Percentiles rank a stretch among this genome's conserved stretches.
These are phyloP conservation scores for Myzus persicae DNA, from an alignment of 1,140 invertebrate species.

Conservation along the genomic window DNA sequence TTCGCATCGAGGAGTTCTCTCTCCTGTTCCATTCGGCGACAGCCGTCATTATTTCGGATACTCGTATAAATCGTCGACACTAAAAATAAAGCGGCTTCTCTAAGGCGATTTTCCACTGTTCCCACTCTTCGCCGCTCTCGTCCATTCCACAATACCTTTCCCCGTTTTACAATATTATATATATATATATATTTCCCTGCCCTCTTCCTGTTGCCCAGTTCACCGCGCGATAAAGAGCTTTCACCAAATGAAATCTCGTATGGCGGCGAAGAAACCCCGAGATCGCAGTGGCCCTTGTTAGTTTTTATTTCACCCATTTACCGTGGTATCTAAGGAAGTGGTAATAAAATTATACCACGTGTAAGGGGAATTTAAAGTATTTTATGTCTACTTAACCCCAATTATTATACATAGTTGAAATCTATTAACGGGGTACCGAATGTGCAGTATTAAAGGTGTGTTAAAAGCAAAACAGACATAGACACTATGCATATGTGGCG, in stretches of 20 bases:
- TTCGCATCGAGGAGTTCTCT: not conserved
- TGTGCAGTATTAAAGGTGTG: not conserved
- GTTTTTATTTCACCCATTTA: constrained; percentile 35
- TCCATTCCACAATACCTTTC: not conserved
- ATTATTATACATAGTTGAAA: constrained; percentile 6
- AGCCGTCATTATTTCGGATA: constrained; percentile 58
- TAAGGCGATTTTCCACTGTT: constrained; percentile 1
- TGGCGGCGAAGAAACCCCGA: not conserved
- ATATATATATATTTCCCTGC: not conserved
- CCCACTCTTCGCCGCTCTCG: not conserved
- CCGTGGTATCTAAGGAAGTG: not conserved
- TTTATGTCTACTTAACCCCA: constrained; percentile 2
- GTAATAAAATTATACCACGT: not conserved
- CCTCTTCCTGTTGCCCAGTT: not conserved
- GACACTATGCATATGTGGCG: not conserved
- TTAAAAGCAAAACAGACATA: not conserved
- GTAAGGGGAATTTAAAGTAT: not conserved
- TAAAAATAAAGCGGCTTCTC: constrained; percentile 55
- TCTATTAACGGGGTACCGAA: not conserved
- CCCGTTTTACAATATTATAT: not conserved
- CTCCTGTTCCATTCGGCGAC: constrained; percentile 48
- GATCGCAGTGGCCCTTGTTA: not conserved
- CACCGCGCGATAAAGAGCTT: constrained; percentile 36
- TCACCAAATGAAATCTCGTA: constrained; percentile 42
- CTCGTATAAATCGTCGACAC: constrained; percentile 55